These are phyloP conservation scores for Trochalopteron elliotii DNA, from an alignment of 2,113 vertebrate genomes.

Conservation along the genomic window DNA sequence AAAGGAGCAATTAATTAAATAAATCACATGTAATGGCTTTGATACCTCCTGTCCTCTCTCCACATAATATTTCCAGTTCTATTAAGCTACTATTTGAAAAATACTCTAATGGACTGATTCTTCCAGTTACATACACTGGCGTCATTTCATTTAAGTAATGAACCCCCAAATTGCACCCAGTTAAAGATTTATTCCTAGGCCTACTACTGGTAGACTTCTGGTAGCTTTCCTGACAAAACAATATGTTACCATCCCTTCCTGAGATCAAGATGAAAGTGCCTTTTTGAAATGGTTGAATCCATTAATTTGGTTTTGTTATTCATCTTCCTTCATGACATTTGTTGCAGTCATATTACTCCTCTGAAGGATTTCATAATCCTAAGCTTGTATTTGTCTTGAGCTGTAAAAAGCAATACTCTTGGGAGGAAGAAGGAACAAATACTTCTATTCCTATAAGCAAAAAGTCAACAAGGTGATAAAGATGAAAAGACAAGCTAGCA, in stretches of 20 bases:
- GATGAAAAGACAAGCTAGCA: background rate
- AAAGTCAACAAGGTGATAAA: background rate
- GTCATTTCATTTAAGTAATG: background rate
- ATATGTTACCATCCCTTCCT: background rate
- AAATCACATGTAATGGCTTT: background rate
- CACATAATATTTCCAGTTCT: background rate
- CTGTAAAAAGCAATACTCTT: background rate
- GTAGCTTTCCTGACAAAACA: background rate
- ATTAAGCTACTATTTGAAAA: background rate
- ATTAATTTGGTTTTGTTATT: background rate
- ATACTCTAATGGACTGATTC: background rate
- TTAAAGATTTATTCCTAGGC: background rate
- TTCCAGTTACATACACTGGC: background rate
- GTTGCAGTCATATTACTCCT: background rate
- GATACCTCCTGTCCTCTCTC: background rate
- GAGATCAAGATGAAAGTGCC: background rate
- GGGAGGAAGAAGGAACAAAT: background rate
- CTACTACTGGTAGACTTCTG: background rate
- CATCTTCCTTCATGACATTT: background rate
- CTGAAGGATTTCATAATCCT: background rate
- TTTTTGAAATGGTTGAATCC: background rate
- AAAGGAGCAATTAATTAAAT: background rate
- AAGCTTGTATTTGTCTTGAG: background rate
- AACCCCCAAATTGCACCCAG: background rate
- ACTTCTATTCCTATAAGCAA: background rate